Evolutionary conservation across 2,113 vertebrate genomes (phyloP).

Genomic region (Oreocharis arfaki): DNA sequence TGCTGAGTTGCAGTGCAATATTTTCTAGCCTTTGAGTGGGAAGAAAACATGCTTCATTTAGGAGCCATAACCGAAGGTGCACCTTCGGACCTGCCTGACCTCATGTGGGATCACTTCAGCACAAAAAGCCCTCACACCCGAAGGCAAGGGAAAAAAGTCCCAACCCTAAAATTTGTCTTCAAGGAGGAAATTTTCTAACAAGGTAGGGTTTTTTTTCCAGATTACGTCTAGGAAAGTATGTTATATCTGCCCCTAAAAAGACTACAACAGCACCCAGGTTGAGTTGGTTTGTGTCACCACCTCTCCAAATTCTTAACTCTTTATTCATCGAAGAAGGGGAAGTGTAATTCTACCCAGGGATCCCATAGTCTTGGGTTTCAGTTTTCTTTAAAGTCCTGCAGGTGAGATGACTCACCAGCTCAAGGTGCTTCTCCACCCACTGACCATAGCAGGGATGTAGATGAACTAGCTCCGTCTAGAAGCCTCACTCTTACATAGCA

Average conservation of each 20-base stretch:
- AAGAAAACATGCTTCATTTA: not conserved
- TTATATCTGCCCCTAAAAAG: not conserved
- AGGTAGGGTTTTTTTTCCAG: not conserved
- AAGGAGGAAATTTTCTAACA: not conserved
- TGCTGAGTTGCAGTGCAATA: not conserved
- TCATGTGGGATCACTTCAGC: not conserved
- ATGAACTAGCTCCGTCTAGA: not conserved
- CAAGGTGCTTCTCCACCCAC: not conserved
- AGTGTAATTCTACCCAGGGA: not conserved
- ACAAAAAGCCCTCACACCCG: not conserved
- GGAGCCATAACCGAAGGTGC: not conserved
- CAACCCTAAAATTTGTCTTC: not conserved
- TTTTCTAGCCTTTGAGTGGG: not conserved
- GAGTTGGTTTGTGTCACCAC: not conserved
- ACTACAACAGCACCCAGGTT: not conserved
- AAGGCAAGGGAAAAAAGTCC: not conserved
- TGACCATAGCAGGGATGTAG: not conserved
- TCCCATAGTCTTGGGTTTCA: not conserved
- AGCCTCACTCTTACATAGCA: not conserved
- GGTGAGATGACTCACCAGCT: not conserved
- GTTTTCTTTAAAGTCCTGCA: not conserved
- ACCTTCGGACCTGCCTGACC: not conserved
- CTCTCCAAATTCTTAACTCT: not conserved
- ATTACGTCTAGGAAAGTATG: not conserved
- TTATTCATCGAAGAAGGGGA: not conserved